Base-by-base conservation (phyloP, 2,888 invertebrate genomes). In the Drosophila gaucha region DNA sequence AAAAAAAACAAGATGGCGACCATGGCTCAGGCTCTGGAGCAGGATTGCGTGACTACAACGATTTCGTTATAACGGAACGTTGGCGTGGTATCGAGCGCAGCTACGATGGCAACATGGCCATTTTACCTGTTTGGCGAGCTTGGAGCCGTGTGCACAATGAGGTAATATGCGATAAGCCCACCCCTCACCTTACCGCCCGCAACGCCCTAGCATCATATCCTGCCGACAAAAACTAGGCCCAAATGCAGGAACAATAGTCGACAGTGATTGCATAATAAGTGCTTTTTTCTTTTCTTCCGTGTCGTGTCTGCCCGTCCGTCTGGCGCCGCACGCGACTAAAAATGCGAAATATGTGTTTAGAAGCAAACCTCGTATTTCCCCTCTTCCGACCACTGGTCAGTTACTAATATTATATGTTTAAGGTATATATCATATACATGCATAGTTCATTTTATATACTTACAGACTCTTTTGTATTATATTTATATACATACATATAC, bases 111-210 rank as follows among this genome's bases (percentile, higher is more conserved):
- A 94, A 95, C 80, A 95, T 95, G 47, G 94, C 94, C 59, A 95
- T 96, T 68, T 92, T 96, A 59, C 95, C 96, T 86, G 95, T 97
- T 50, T 94, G 96, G 93, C 95, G 95, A 66, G 95, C 96, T 24
- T 97, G 96, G 96, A 96, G 96, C 58, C 93, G 94, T 79, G 94
- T 94, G 93, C 91, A 94, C 91, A 92, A 93, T 86, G 94, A 95
- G 90, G 95, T 94, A 91, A 91, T 90, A 79, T 72, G 44, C 83
- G 52, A 52, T 41, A 38, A 22, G 8, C 51, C 38, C 16, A 35
- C 35, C 18, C 16, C 12, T 12, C 16, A 8, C n/a, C 9, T 38
- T 31, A 1, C 12, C 31, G 12, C 44, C 41, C 3, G n/a, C 41
- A 1, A 16, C 9, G 4, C n/a, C 5, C 10, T 9, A 22, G 26